Conservation (phyloP, 2,888 invertebrate species). For the Doris montereyensis region DNA sequence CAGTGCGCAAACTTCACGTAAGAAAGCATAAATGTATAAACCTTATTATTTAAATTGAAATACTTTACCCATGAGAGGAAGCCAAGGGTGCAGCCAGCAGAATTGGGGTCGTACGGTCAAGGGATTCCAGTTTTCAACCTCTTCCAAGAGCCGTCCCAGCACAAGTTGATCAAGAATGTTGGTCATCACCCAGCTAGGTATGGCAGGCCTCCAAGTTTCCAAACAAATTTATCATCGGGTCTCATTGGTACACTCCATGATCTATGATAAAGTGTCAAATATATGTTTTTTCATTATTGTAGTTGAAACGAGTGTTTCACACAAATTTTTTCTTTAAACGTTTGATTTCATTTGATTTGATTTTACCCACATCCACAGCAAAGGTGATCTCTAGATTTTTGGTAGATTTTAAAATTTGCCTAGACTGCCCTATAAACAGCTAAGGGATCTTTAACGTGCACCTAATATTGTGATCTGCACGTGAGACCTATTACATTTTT, state of each 20-base stretch:
- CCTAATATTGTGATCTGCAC: too few species aligned
- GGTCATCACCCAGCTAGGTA: constrained; percentile 88
- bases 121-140: constrained; percentile 93
- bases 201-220: constrained; percentile 85
- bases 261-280: constrained; percentile 44
- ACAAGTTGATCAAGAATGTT: constrained; percentile 88
- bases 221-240: constrained; percentile 84
- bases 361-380: too few species aligned
- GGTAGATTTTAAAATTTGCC: too few species aligned
- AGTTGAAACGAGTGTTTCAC: background rate
- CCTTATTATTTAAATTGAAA: too few species aligned
- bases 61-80: constrained; percentile 84
- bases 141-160: constrained; percentile 79
- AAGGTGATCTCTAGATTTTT: too few species aligned
- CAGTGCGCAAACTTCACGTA: too few species aligned
- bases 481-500: too few species aligned
- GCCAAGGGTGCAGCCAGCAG: constrained; percentile 98
- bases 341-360: background rate
- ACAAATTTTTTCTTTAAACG: background rate
- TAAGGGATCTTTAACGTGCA: too few species aligned
- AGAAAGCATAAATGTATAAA: too few species aligned
- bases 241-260: constrained; percentile 89
- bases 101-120: constrained; percentile 94
- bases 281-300: too few species aligned
- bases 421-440: too few species aligned